A percentile compares a stretch with the other conserved stretches of the same genome.
Evolutionary conservation across 2,888 invertebrate genomes (phyloP).

Genomic region (Halictus ligatus): DNA sequence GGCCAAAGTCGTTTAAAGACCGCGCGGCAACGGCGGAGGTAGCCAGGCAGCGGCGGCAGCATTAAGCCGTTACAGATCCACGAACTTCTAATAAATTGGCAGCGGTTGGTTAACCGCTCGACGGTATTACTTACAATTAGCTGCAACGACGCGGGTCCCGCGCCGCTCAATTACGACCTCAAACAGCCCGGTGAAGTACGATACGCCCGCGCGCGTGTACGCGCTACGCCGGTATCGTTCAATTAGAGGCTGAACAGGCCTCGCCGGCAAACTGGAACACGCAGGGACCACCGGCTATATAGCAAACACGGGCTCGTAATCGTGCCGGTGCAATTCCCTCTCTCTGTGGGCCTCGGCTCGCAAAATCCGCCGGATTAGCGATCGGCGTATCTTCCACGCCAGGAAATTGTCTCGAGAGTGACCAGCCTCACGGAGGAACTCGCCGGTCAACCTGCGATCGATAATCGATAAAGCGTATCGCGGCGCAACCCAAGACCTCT

Average conservation of each 20-base stretch:
- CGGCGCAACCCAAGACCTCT: slow-evolving; percentile 3
- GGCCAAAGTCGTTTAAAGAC: slow-evolving; percentile 61
- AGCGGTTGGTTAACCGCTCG: slow-evolving; percentile 47
- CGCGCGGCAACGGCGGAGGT: slow-evolving; percentile 12
- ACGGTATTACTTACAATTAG: slow-evolving; percentile 60
- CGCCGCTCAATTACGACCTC: slow-evolving; percentile 58
- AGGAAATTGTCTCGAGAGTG: slow-evolving; percentile 50
- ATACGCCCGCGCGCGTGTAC: slow-evolving; percentile 40
- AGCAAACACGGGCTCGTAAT: slow-evolving; percentile 35
- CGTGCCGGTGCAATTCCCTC: slow-evolving; percentile 20
- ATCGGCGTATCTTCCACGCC: slow-evolving; percentile 25
- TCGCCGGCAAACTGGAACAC: slow-evolving; percentile 49
- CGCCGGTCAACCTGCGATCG: slow-evolving; percentile 54
- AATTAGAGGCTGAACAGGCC: slow-evolving; percentile 48
- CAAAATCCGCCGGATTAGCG: slow-evolving; percentile 44
- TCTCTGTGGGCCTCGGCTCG: background rate
- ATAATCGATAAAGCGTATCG: slow-evolving; percentile 63
- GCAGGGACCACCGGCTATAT: background rate
- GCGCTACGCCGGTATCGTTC: slow-evolving; percentile 45
- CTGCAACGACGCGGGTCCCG: slow-evolving; percentile 42
- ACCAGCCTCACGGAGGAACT: slow-evolving; percentile 32
- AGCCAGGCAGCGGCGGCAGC: background rate
- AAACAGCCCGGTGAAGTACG: slow-evolving; percentile 55
- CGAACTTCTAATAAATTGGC: slow-evolving; percentile 60
- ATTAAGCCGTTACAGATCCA: slow-evolving; percentile 58